Evolutionary conservation across 2,888 invertebrate species (phyloP).

Genomic region (Orthosia incerta): DNA sequence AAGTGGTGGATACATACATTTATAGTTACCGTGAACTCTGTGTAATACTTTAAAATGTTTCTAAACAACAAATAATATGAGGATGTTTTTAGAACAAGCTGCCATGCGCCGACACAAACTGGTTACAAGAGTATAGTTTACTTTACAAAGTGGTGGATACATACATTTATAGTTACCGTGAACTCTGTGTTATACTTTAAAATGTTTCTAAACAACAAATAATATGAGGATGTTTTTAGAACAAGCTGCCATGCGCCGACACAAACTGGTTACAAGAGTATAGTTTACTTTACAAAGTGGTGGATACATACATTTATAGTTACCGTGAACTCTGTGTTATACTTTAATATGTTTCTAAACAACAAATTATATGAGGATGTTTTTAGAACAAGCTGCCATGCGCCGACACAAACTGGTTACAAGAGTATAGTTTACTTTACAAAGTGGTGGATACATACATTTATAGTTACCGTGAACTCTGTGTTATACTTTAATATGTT

Average conservation of each 20-base stretch:
- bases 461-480: background rate
- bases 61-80: slow-evolving; percentile 9
- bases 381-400: background rate
- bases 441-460: background rate
- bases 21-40: background rate
- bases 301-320: background rate
- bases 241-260: background rate
- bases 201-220: slow-evolving; percentile 12
- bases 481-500: background rate
- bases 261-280: background rate
- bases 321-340: background rate
- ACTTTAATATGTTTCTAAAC: slow-evolving; percentile 12
- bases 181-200: background rate
- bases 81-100: background rate
- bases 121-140: slow-evolving; percentile 2
- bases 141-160: background rate
- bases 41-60: background rate
- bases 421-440: slow-evolving; percentile 11
- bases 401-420: background rate
- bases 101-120: background rate
- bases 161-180: background rate
- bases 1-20: background rate
- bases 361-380: background rate
- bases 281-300: slow-evolving; percentile 10
- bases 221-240: background rate